phyloP scores from a whole-genome alignment of 1,140 invertebrate species.

The Daktulosphaira vitifoliae region DNA sequence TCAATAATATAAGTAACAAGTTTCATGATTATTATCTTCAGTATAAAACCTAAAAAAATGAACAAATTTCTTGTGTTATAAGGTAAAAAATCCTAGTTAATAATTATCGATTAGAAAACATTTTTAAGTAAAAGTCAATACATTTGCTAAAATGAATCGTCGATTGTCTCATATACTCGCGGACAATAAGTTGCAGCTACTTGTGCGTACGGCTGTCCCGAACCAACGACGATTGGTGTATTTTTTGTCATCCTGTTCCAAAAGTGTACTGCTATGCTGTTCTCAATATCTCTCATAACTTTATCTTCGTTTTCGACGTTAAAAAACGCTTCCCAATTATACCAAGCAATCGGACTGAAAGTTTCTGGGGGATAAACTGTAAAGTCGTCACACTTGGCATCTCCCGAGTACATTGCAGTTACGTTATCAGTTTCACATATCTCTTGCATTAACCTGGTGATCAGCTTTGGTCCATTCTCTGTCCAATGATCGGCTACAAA shows the following conservation, averaged over 20 bases:
- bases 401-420: background rate
- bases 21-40: too few relatives aligned
- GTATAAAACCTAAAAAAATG: too few relatives aligned
- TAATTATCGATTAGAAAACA: too few relatives aligned
- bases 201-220: slow-evolving; percentile 37
- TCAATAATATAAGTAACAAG: too few relatives aligned
- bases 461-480: background rate
- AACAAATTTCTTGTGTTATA: too few relatives aligned
- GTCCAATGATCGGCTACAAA: background rate
- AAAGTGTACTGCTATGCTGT: slow-evolving; percentile 55
- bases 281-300: slow-evolving; percentile 45
- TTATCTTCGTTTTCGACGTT: slow-evolving; percentile 44
- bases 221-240: slow-evolving; percentile 34
- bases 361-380: slow-evolving; percentile 52
- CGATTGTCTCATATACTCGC: slow-evolving; percentile 34
- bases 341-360: slow-evolving; percentile 60
- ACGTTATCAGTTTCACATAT: background rate
- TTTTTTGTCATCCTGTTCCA: slow-evolving; percentile 54
- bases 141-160: too few relatives aligned
- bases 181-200: slow-evolving; percentile 37
- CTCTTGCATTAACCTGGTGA: background rate
- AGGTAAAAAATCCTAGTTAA: too few relatives aligned
- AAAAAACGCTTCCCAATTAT: slow-evolving; percentile 54
- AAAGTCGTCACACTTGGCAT: slow-evolving; percentile 53
- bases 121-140: too few relatives aligned